Base-by-base conservation (phyloP, 2,113 vertebrate species). In the Platycercus adscitus region DNA sequence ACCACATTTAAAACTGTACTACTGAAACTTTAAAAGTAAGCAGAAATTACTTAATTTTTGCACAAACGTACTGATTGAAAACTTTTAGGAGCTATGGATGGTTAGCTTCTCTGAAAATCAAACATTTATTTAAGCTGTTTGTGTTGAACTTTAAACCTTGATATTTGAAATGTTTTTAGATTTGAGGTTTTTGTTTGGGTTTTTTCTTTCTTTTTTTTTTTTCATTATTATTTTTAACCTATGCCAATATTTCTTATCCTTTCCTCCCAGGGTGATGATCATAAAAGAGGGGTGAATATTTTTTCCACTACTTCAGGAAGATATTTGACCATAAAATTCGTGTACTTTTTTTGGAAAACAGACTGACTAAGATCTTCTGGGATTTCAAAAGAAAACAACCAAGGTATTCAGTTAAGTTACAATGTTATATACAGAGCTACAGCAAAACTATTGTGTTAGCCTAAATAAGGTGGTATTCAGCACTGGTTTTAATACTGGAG, bases 61-160 rank as follows among this genome's bases (percentile, higher is more conserved):
- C 70, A n/a, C 70, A 63, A 65, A 95, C 77, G 14, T 39, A 64
- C 66, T 91, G 60, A 86, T 90, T 70, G 77, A 89, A 91, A 82
- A 17, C 37, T 77, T 76, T n/a, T 43, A 79, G 63, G 63, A 94
- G 19, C 31, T 73, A 68, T 77, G 76, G 49, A 55, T 88, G 63
- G 79, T 78, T 72, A 89, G 20, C n/a, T 39, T 82, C 31, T 77
- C 46, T 43, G 28, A 73, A 35, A 71, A 17, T 46, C 29, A 83
- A 91, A 75, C 24, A 69, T 89, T 89, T 82, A 76, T 85, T 93
- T 86, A 90, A 86, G 49, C 49, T 80, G 24, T 43, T 49, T 66
- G 44, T 82, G 61, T 76, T 37, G 75, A 80, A 72, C 15, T 82
- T 92, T 28, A 92, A 87, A 85, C 19, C 8, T 76, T 50, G 43